phyloP scores from a whole-genome alignment of 1,140 invertebrate genomes.

The Dinoponera quadriceps region DNA sequence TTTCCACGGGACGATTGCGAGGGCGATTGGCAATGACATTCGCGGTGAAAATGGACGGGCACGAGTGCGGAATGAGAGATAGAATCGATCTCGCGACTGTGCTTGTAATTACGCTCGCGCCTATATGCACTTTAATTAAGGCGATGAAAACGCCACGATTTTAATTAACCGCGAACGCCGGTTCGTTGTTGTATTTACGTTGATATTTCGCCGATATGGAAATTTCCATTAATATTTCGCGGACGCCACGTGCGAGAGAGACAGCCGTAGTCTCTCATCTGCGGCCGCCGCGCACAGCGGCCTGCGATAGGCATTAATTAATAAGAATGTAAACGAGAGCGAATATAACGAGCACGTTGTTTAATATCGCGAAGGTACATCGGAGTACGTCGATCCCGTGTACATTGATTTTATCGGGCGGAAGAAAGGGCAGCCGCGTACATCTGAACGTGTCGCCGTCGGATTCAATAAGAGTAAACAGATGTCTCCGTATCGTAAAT shows the following conservation, averaged over 20 bases:
- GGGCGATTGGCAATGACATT: background rate
- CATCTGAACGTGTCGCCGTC: slow-evolving; percentile 5
- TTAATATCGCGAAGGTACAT: background rate
- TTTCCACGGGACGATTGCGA: background rate
- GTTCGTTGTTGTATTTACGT: slow-evolving; percentile 8
- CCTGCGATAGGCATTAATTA: background rate
- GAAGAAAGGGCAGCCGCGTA: background rate
- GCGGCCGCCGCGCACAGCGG: background rate
- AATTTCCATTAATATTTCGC: slow-evolving; percentile 47
- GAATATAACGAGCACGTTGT: background rate
- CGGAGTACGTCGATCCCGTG: background rate
- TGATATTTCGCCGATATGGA: slow-evolving; percentile 18
- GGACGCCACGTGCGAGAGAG: background rate
- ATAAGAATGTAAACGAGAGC: background rate
- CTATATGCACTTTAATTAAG: slow-evolving; percentile 49
- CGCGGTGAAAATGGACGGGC: background rate
- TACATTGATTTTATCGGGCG: background rate
- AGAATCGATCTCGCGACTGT: slow-evolving; percentile 9
- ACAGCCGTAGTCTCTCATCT: too few species aligned
- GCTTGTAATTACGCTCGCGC: slow-evolving; percentile 14
- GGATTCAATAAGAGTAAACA: slow-evolving; percentile 47
- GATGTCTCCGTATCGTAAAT: slow-evolving; percentile 1
- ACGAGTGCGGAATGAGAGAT: background rate
- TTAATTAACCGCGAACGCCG: slow-evolving; percentile 24
- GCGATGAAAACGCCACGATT: slow-evolving; percentile 3